Conservation (phyloP, 2,797 vertebrate genomes). For the Enteromius thamalakanensis region DNA sequence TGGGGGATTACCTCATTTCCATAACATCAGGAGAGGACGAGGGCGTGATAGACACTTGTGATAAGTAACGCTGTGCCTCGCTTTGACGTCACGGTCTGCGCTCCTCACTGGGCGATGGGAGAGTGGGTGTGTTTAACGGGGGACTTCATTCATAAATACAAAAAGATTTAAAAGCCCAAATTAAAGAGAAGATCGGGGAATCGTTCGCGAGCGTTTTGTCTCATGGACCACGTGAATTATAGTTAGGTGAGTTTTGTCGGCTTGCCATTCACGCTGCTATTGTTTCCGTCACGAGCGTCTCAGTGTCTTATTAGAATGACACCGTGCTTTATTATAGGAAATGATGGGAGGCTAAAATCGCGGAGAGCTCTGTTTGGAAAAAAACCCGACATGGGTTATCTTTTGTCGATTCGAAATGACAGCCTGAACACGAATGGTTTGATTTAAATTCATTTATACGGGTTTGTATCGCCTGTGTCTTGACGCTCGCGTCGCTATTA, state of each 20-base stretch:
- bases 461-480: background rate
- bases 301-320: constrained; percentile 11
- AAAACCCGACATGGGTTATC: background rate
- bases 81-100: constrained; percentile 73
- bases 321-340: background rate
- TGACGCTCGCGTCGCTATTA: background rate
- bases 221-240: constrained; percentile 69
- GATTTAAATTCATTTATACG: background rate
- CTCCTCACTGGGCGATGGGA: constrained; percentile 74
- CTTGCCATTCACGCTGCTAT: constrained; percentile 56
- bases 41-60: constrained; percentile 30
- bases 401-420: background rate
- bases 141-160: constrained; percentile 93
- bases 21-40: constrained; percentile 23
- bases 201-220: constrained; percentile 61
- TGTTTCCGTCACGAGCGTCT: constrained; percentile 52
- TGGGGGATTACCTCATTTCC: constrained; percentile 48
- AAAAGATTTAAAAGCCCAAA: constrained; percentile 74
- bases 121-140: constrained; percentile 80
- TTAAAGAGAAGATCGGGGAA: constrained; percentile 70
- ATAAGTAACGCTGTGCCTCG: constrained; percentile 56
- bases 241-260: constrained; percentile 75
- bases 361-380: background rate
- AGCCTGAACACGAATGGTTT: background rate
- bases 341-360: background rate